Conservation (phyloP, 2,888 invertebrate genomes). For the Synergus laeviventris region DNA sequence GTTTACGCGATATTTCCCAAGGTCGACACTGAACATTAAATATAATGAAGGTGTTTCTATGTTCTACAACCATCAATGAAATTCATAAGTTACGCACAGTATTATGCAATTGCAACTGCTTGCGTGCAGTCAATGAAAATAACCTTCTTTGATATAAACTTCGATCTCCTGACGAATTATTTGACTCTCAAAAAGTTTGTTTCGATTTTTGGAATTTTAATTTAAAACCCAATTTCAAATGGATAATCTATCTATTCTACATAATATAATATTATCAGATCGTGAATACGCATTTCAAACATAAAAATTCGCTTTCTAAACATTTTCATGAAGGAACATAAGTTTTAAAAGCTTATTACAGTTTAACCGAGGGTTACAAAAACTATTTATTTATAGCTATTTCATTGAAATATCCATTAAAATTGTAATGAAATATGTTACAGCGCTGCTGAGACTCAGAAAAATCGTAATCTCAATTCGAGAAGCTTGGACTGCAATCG, state of each 20-base stretch:
- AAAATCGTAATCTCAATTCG: conserved; percentile 1
- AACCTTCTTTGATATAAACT: background rate
- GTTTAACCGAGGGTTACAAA: background rate
- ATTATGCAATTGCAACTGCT: background rate
- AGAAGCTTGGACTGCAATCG: background rate
- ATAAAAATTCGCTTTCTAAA: background rate
- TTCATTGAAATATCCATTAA: background rate
- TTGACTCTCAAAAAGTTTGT: background rate
- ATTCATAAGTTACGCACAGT: background rate
- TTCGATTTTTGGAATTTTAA: background rate
- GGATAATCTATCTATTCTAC: too few species aligned
- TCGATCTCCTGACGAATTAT: background rate
- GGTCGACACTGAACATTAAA: background rate
- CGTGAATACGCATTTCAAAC: background rate
- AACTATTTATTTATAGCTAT: background rate
- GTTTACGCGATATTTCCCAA: background rate
- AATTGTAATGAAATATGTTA: background rate
- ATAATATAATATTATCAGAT: background rate
- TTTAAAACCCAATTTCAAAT: background rate
- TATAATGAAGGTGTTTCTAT: background rate
- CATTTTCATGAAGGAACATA: background rate
- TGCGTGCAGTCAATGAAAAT: background rate
- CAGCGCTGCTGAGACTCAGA: background rate
- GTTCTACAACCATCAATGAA: background rate
- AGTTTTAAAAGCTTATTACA: background rate